These are phyloP conservation scores for Peromyscus nudipes DNA, from an alignment of 2,797 vertebrate genomes.

Conservation along the genomic window DNA sequence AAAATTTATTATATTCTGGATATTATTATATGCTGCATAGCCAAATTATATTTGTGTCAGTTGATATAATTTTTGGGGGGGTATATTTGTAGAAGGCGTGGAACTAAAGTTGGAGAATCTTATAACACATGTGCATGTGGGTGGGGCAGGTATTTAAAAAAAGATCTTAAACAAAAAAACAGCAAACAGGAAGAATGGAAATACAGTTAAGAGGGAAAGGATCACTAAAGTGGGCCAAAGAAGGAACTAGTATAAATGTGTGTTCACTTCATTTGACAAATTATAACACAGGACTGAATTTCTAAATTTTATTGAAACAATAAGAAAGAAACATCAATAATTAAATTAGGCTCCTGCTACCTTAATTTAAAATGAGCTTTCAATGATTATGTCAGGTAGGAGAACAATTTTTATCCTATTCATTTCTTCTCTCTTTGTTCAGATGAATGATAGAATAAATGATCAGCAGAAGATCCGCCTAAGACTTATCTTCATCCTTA, in stretches of 20 bases:
- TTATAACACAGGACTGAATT: not conserved
- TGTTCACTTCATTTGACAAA: not conserved
- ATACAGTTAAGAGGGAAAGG: constrained; percentile 16
- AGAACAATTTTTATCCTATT: constrained; percentile 39
- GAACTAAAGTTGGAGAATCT: not conserved
- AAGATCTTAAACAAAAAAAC: not conserved
- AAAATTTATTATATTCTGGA: not conserved
- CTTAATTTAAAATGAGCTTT: constrained; percentile 1
- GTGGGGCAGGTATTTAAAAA: not conserved
- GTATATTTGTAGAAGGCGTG: not conserved
- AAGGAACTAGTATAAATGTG: not conserved
- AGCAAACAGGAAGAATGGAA: not conserved
- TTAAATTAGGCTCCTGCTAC: not conserved
- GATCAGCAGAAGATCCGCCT: not conserved
- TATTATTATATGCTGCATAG: not conserved
- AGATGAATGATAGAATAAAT: not conserved
- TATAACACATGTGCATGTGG: not conserved
- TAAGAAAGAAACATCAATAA: constrained; percentile 27
- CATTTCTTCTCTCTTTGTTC: not conserved
- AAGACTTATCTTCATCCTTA: not conserved
- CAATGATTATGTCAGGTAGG: not conserved
- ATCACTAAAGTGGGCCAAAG: not conserved
- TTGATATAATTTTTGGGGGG: not conserved
- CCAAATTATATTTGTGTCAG: not conserved
- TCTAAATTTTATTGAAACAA: constrained; percentile 37